phyloP scores from a whole-genome alignment of 2,113 vertebrate species.

The Psephotus haematonotus region DNA sequence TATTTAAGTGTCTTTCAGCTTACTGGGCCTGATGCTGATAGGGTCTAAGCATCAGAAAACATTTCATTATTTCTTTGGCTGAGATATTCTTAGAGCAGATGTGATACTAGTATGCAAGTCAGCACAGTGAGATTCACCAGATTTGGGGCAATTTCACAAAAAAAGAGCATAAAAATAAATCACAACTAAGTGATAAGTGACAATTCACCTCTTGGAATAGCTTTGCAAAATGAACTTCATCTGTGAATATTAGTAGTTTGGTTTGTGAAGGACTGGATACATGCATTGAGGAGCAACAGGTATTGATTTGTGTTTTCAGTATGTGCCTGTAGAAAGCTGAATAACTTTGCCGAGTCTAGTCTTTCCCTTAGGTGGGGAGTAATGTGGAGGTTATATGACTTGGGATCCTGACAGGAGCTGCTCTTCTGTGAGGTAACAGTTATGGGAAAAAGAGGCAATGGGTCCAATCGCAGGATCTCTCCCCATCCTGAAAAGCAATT shows the following conservation, averaged over 20 bases:
- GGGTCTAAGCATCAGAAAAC: not conserved
- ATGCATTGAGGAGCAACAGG: rapidly evolving
- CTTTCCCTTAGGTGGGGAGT: not conserved
- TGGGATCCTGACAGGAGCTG: not conserved
- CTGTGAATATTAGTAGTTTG: not conserved
- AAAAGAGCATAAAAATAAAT: not conserved
- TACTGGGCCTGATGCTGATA: rapidly evolving
- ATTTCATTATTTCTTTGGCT: not conserved
- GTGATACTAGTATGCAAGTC: not conserved
- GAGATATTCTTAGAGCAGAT: not conserved
- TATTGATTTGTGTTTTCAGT: not conserved
- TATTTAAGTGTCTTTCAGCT: not conserved
- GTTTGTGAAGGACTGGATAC: not conserved
- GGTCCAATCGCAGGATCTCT: not conserved
- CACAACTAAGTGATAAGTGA: not conserved
- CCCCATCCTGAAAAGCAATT: not conserved
- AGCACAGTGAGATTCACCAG: not conserved
- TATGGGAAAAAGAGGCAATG: not conserved
- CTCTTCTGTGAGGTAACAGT: not conserved
- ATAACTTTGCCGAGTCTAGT: not conserved
- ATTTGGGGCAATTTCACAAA: not conserved
- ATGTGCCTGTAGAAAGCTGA: not conserved
- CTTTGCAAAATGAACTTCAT: not conserved
- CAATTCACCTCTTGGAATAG: not conserved
- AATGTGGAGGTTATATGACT: not conserved